Evolutionary conservation across 1,140 invertebrate genomes (phyloP).

Genomic region (Apis florea): DNA sequence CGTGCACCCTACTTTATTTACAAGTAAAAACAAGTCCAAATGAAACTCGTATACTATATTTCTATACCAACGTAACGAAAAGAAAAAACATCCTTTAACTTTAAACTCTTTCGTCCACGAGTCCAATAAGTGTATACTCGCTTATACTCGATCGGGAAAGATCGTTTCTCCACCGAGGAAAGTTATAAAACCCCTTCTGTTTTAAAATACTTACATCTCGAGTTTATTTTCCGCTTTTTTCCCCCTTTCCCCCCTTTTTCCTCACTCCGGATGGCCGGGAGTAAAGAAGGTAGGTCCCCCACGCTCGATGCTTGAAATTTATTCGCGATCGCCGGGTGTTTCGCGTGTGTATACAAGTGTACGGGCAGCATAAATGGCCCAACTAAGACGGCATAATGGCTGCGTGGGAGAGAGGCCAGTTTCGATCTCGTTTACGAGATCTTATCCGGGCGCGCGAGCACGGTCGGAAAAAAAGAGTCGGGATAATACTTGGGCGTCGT

Average conservation of each 20-base stretch:
- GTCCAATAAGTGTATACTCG: too few relatives aligned
- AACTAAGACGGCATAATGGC: conserved; percentile 46
- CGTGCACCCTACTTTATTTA: too few relatives aligned
- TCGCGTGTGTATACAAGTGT: conserved; percentile 41
- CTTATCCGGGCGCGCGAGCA: conserved; percentile 45
- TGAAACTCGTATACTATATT: too few relatives aligned
- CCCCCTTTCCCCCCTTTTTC: too few relatives aligned
- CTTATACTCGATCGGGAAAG: not conserved
- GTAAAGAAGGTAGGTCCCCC: too few relatives aligned
- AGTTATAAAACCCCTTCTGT: conserved; percentile 15
- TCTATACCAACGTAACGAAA: too few relatives aligned
- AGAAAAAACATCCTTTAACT: too few relatives aligned
- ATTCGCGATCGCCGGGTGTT: conserved; percentile 20
- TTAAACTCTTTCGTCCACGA: too few relatives aligned
- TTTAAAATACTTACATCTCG: not conserved
- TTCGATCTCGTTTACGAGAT: conserved; percentile 64
- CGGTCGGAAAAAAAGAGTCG: conserved; percentile 32
- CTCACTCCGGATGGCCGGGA: not conserved
- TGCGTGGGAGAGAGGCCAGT: conserved; percentile 60
- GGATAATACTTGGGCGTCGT: conserved; percentile 46
- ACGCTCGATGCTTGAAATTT: conserved; percentile 10
- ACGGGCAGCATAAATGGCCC: conserved; percentile 45
- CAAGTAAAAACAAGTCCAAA: too few relatives aligned
- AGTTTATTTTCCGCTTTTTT: conserved; percentile 9
- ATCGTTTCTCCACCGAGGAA: not conserved